phyloP scores from a whole-genome alignment of 1,140 invertebrate species.

The Drosophila orena region DNA sequence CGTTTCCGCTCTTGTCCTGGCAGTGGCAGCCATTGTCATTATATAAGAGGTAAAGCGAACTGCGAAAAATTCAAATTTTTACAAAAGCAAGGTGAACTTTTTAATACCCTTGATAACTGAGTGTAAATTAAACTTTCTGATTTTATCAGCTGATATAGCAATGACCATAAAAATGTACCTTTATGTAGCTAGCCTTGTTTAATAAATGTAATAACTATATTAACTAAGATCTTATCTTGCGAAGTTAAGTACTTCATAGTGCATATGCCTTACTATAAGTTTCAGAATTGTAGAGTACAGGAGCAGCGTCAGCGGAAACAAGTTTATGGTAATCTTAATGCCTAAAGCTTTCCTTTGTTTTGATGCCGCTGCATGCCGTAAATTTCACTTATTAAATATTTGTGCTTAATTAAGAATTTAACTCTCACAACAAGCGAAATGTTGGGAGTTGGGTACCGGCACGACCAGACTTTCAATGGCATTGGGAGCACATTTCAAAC shows the following conservation, averaged over 20 bases:
- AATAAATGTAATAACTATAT: too few species aligned
- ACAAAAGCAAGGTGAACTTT: not conserved
- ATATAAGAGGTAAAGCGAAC: slow-evolving; percentile 36
- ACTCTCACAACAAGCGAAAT: slow-evolving; percentile 35
- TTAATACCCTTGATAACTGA: slow-evolving; percentile 2
- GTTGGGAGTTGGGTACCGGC: not conserved
- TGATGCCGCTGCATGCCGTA: slow-evolving; percentile 40
- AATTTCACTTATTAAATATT: slow-evolving; percentile 74
- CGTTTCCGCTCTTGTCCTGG: slow-evolving; percentile 61
- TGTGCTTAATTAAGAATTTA: slow-evolving; percentile 69
- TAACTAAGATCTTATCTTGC: too few species aligned
- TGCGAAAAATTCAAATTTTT: slow-evolving; percentile 11
- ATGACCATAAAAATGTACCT: too few species aligned
- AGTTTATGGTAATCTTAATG: slow-evolving; percentile 75
- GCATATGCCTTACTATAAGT: not conserved
- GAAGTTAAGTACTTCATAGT: not conserved
- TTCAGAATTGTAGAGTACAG: not conserved
- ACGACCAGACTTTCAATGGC: not conserved
- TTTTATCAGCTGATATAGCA: too few species aligned
- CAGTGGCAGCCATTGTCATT: slow-evolving; percentile 46
- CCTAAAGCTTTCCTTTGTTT: slow-evolving; percentile 64
- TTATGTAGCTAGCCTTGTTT: too few species aligned
- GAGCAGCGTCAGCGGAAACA: slow-evolving; percentile 43
- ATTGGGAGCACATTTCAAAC: slow-evolving; percentile 10
- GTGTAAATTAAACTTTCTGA: not conserved